Conservation (phyloP, 2,113 vertebrate genomes). For the Oncorhynchus tshawytscha region DNA sequence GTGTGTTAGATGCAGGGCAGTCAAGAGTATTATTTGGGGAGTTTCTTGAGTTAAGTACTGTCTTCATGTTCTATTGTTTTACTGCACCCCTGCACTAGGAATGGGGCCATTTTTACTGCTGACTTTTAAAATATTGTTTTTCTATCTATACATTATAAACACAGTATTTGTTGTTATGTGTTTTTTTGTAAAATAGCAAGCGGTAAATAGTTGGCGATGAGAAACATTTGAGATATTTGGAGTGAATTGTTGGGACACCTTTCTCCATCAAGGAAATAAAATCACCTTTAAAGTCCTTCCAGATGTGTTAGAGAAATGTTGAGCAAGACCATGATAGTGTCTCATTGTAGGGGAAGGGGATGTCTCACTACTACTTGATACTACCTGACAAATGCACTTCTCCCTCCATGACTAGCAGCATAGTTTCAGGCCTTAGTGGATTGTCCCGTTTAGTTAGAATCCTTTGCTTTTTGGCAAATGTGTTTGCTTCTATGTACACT, state of each 20-base stretch:
- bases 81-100: constrained; percentile 60
- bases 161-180: constrained; percentile 56
- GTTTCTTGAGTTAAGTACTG: constrained; percentile 68
- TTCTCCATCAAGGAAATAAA: too few relatives aligned
- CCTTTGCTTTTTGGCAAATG: constrained; percentile 30
- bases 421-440: constrained; percentile 35
- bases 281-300: too few relatives aligned
- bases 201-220: constrained; percentile 36
- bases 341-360: background rate
- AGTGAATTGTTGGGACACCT: background rate
- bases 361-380: constrained; percentile 33
- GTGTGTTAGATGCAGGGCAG: constrained; percentile 56
- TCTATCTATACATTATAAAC: constrained; percentile 34
- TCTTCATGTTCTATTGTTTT: constrained; percentile 63
- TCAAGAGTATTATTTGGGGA: constrained; percentile 43
- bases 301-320: too few relatives aligned
- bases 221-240: background rate
- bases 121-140: background rate
- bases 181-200: constrained; percentile 52
- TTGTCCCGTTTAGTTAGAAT: constrained; percentile 33
- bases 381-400: constrained; percentile 63
- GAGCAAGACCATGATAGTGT: too few relatives aligned
- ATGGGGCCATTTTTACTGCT: constrained; percentile 44
- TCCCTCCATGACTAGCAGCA: constrained; percentile 23
- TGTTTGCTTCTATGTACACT: constrained; percentile 48